phyloP scores from a whole-genome alignment of 2,888 invertebrate genomes.

The Hypomecis atomaria region DNA sequence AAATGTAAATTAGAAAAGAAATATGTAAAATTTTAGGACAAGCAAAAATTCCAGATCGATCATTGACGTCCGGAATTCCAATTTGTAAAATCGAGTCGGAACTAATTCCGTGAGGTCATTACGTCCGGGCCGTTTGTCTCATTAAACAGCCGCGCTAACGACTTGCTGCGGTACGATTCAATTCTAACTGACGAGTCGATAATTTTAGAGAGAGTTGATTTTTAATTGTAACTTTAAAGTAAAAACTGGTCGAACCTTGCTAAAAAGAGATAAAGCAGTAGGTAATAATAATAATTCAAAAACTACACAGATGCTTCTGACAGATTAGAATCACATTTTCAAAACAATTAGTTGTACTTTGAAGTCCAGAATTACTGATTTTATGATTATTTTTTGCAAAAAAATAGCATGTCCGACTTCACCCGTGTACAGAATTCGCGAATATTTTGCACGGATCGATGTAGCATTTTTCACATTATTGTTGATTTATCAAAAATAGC shows the following conservation, averaged over 20 bases:
- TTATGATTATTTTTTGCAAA: no score
- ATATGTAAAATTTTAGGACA: background rate
- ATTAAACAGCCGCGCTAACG: constrained; percentile 53
- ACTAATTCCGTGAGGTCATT: constrained; percentile 45
- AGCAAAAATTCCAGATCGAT: constrained; percentile 9
- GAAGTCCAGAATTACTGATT: no score
- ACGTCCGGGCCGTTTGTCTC: constrained; percentile 47
- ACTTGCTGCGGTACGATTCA: constrained; percentile 50
- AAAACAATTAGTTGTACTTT: no score
- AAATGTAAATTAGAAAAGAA: background rate
- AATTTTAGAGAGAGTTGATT: background rate
- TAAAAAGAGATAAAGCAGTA: no score
- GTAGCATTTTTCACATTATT: no score
- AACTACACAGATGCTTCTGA: background rate
- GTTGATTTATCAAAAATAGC: no score
- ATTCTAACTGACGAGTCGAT: constrained; percentile 35
- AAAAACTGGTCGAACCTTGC: no score
- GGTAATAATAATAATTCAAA: background rate
- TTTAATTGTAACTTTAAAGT: background rate
- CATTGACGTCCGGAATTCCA: constrained; percentile 14
- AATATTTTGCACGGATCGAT: no score
- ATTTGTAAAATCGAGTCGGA: constrained; percentile 26
- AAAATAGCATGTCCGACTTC: no score
- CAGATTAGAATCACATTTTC: no score
- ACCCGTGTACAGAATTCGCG: no score